Conservation (phyloP, 2,113 vertebrate genomes). For the Aix galericulata region DNA sequence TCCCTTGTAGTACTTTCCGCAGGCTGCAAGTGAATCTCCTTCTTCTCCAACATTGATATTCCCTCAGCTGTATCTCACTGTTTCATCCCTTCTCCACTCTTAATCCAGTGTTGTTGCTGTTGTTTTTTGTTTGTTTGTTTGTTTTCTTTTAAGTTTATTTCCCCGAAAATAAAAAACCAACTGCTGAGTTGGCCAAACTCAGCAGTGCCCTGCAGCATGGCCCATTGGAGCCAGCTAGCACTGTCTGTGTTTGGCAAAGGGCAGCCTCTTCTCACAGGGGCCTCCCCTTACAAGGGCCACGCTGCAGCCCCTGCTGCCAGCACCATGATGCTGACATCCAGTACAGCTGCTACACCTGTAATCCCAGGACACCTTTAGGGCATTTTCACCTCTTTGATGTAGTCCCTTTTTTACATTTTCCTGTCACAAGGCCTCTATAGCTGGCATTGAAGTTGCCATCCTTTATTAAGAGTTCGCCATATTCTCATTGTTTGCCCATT, state of each 20-base stretch:
- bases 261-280: not conserved
- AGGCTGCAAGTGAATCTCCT: not conserved
- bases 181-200: not conserved
- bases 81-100: not conserved
- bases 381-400: not conserved
- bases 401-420: not conserved
- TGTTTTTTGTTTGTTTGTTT: too few species aligned
- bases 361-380: not conserved
- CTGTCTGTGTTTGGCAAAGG: rapidly evolving
- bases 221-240: too few species aligned
- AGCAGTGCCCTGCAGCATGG: rapidly evolving
- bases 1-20: not conserved
- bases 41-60: not conserved
- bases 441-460: not conserved
- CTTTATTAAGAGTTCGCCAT: not conserved
- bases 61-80: not conserved
- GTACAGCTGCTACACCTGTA: not conserved
- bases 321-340: rapidly evolving
- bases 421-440: not conserved
- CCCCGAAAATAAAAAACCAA: too few species aligned
- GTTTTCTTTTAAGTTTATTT: not conserved
- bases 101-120: too few species aligned
- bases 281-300: not conserved
- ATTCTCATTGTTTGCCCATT: not conserved
- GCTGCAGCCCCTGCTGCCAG: rapidly evolving